Evolutionary conservation across 2,888 invertebrate species (phyloP).

Genomic region (Kuschelorhynchus macadamiae): DNA sequence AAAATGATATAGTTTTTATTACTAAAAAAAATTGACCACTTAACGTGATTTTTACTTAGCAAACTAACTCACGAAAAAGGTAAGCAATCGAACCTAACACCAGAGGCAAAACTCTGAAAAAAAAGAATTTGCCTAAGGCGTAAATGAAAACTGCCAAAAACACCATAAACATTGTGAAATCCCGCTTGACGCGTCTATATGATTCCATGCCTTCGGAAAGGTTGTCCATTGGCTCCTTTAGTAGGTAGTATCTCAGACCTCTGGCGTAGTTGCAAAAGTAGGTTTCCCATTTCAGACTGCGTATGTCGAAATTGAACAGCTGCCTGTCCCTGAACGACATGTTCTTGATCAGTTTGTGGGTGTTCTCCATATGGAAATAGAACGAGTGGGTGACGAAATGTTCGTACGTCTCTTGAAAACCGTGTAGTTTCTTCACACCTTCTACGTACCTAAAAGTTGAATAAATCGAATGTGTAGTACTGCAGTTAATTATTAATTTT

Average conservation of each 20-base stretch:
- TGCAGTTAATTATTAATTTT: too few relatives aligned
- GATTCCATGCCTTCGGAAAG: slow-evolving; percentile 5
- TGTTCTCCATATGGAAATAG: slow-evolving; percentile 78
- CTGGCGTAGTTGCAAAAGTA: slow-evolving; percentile 79
- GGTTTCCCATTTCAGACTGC: slow-evolving; percentile 80
- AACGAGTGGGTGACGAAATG: slow-evolving; percentile 80
- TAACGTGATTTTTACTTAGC: too few relatives aligned
- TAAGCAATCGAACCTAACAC: too few relatives aligned
- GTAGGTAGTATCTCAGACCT: slow-evolving; percentile 82
- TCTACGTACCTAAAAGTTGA: neutral
- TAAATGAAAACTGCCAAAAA: too few relatives aligned
- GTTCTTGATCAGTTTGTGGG: slow-evolving; percentile 73
- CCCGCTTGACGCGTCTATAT: too few relatives aligned
- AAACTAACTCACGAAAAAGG: too few relatives aligned
- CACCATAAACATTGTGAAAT: too few relatives aligned
- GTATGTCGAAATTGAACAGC: slow-evolving; percentile 77
- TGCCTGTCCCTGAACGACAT: slow-evolving; percentile 74
- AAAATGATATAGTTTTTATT: too few relatives aligned
- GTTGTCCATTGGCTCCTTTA: slow-evolving; percentile 75
- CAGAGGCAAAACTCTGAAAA: too few relatives aligned
- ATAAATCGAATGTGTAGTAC: too few relatives aligned
- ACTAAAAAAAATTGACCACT: too few relatives aligned
- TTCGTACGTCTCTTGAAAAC: slow-evolving; percentile 40
- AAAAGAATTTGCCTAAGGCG: too few relatives aligned
- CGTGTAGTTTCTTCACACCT: slow-evolving; percentile 23